Percentiles rank a stretch among this genome's conserved stretches.
These are phyloP conservation scores for Agonopterix alstromeriana DNA, from an alignment of 2,888 invertebrate species.

Conservation along the genomic window DNA sequence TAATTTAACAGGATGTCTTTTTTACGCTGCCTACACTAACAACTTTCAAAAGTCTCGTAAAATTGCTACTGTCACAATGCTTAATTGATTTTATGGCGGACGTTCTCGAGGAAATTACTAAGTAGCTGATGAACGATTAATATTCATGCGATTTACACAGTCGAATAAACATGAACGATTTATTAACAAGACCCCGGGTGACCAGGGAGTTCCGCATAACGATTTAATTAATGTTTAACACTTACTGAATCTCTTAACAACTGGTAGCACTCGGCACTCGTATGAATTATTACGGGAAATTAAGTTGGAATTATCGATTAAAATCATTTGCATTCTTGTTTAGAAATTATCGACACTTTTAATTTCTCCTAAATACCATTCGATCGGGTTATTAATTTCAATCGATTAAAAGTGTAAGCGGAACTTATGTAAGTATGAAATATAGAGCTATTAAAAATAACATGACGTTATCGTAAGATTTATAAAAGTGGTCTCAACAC, in stretches of 20 bases:
- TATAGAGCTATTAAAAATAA: conserved; percentile 4
- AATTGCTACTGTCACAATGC: conserved; percentile 19
- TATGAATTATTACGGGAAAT: conserved; percentile 10
- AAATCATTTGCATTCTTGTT: conserved; percentile 12
- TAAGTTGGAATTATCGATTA: conserved; percentile 1
- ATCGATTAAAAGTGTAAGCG: conserved; percentile 6
- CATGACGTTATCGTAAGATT: too few species aligned
- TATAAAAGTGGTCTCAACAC: background rate
- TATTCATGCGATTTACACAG: conserved; percentile 20
- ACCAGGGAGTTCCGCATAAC: conserved; percentile 22
- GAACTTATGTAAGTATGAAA: conserved; percentile 3
- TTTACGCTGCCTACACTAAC: background rate
- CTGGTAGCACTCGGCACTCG: conserved; percentile 17
- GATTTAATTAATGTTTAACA: conserved; percentile 21
- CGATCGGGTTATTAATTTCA: conserved; percentile 5
- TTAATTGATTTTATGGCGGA: conserved; percentile 25
- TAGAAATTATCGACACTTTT: conserved; percentile 12
- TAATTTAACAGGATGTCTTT: too few species aligned
- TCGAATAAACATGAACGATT: conserved; percentile 23
- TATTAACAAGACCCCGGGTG: conserved; percentile 13
- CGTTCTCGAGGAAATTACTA: conserved; percentile 21
- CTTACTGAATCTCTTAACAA: conserved; percentile 15
- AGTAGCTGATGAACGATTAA: conserved; percentile 15
- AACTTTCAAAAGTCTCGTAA: conserved; percentile 31
- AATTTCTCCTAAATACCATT: conserved; percentile 9